Conservation (phyloP, 2,113 vertebrate species). For the Hyperopisus bebe region DNA sequence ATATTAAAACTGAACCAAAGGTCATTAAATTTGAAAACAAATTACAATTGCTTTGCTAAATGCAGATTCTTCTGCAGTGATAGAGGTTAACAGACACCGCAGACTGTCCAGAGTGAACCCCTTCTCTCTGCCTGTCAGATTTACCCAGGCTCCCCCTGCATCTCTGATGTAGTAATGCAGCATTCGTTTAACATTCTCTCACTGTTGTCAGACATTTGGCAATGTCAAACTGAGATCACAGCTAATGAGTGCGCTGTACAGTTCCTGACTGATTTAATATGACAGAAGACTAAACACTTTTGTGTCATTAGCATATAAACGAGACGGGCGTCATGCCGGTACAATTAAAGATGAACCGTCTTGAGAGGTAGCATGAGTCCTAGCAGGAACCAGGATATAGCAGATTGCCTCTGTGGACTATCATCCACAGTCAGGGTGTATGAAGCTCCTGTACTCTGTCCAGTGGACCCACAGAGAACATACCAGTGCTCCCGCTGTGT, state of each 20-base stretch:
- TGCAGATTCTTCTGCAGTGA: background rate
- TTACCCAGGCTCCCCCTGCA: background rate
- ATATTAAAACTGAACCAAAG: background rate
- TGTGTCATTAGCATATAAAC: slow-evolving; percentile 48
- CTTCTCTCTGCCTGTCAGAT: background rate
- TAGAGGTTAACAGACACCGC: background rate
- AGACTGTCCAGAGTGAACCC: background rate
- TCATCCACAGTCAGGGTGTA: background rate
- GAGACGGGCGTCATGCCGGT: slow-evolving; percentile 39
- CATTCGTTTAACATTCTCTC: slow-evolving; percentile 38
- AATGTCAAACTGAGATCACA: slow-evolving; percentile 36
- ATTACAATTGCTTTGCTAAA: background rate
- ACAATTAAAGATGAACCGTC: slow-evolving; percentile 36
- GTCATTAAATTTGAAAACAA: background rate
- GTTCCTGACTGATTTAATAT: slow-evolving; percentile 45
- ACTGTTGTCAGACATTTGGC: slow-evolving; percentile 38
- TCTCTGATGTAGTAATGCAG: background rate
- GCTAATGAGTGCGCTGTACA: slow-evolving; percentile 41
- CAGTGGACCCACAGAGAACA: background rate
- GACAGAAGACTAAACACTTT: slow-evolving; percentile 46
- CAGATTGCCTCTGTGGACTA: background rate
- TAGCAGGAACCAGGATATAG: slow-evolving; percentile 20
- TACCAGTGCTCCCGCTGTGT: background rate
- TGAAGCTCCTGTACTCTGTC: background rate
- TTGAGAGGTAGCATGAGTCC: slow-evolving; percentile 33